These are phyloP conservation scores for Silurus aristotelis DNA, from an alignment of 2,797 vertebrate genomes.

Conservation along the genomic window DNA sequence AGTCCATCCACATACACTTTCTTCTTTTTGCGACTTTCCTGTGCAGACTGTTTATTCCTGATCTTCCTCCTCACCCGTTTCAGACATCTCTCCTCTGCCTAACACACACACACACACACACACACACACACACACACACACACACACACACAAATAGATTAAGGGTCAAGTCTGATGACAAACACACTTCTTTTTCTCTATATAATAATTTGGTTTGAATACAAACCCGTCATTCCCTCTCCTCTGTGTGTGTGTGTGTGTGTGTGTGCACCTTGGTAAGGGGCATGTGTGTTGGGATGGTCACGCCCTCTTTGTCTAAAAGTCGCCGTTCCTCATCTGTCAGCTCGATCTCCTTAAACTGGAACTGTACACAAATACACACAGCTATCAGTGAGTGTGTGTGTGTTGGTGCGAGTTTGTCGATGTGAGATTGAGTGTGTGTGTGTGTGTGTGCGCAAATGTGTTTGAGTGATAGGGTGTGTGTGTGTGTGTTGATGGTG, in stretches of 20 bases:
- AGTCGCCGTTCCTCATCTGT: slow-evolving; percentile 86
- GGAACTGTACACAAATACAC: slow-evolving; percentile 64
- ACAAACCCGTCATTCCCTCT: not conserved
- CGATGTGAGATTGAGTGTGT: too few species aligned
- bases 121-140: not conserved
- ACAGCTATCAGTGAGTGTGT: not conserved
- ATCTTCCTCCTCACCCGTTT: slow-evolving; percentile 87
- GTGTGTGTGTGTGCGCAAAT: too few species aligned
- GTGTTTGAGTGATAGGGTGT: too few species aligned
- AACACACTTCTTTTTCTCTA: not conserved
- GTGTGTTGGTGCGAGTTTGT: too few species aligned
- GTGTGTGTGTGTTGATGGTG: not conserved
- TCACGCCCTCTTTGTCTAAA: slow-evolving; percentile 81
- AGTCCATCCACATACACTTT: slow-evolving; percentile 85
- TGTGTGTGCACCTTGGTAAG: slow-evolving; percentile 83
- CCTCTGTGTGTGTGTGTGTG: not conserved
- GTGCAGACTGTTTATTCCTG: slow-evolving; percentile 89
- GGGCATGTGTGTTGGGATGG: slow-evolving; percentile 79
- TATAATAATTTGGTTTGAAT: not conserved
- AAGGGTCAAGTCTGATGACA: not conserved
- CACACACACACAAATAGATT: not conserved
- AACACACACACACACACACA: slow-evolving; percentile 26
- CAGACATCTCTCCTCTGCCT: slow-evolving; percentile 84
- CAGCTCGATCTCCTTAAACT: slow-evolving; percentile 77
- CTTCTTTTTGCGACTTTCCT: slow-evolving; percentile 86